Evolutionary conservation across 2,797 vertebrate species (phyloP), one percentile per base, ranked within the genome.

Genomic region (Onychomys arenicola): DNA sequence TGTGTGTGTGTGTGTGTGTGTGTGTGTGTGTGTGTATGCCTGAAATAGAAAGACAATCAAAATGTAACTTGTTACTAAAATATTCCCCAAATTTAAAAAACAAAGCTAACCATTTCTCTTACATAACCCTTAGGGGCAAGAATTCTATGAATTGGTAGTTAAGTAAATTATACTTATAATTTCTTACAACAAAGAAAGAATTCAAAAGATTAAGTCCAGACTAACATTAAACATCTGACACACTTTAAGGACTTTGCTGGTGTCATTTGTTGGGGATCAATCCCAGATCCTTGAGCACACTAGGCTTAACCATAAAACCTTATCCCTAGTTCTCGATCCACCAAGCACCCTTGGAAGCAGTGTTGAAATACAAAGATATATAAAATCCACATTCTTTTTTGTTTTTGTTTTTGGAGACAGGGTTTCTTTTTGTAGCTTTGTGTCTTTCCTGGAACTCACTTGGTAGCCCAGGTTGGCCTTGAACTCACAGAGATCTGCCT

Each of bases 131-230:
- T 75, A 90, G 2, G 46, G 40, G 95, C 4, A 93, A 16, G 17
- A 55, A 94, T 73, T 89, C 12, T 71, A 17, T 14, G 17, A 94
- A 83, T 82, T 59, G 89, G 67, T 76, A 73, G 19, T 87, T 95
- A 92, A 91, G 14, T 75, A 93, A 96, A 91, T 93, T 67, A 55
- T 61, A 90, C 88, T 93, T 96, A 57, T 90, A 90, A 95, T 94
- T 94, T 88, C 46, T 91, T 46, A 91, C 27, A 84, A 63, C 19
- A 73, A 88, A 96, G 32, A 46, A 3, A 84, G 61, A 84, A 63
- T 27, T 83, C 7, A 32, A 83, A 63, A 61, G 17, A 37, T 57
- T 21, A 83, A 25, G 10, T 90, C 89, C 59, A 52, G 93, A 89
- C 17, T 93, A 73, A 17, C 27, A 81, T 40, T 73, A 84, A 91